Conservation (phyloP, 2,113 vertebrate species). For the Campylomormyrus numenius region DNA sequence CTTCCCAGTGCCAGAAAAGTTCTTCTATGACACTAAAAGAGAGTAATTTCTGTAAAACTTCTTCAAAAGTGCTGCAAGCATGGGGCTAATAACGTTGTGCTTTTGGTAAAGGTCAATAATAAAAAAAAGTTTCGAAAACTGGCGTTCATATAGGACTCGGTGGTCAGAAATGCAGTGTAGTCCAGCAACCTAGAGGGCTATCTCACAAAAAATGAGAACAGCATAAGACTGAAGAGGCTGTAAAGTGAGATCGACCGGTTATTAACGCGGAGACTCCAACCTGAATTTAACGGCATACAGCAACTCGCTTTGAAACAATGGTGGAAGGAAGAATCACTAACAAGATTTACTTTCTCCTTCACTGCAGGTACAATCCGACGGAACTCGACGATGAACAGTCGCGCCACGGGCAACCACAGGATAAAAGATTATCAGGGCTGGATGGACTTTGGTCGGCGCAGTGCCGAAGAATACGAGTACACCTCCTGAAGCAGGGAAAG, state of each 20-base stretch:
- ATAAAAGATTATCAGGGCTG: constrained; percentile 95
- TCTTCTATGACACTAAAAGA: background rate
- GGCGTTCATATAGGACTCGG: background rate
- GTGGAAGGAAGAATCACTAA: background rate
- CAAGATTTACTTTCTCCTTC: constrained; percentile 16
- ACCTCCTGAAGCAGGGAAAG: constrained; percentile 66
- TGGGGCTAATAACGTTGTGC: background rate
- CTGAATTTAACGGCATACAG: background rate
- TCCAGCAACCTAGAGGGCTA: background rate
- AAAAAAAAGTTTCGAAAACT: background rate
- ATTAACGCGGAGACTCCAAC: background rate
- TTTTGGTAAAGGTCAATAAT: background rate
- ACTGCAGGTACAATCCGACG: constrained; percentile 70
- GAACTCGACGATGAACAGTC: constrained; percentile 67
- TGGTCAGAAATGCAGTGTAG: background rate
- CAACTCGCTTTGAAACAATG: too few relatives aligned
- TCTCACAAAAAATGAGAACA: background rate
- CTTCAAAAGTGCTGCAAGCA: background rate
- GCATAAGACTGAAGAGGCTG: background rate
- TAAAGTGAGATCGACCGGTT: background rate
- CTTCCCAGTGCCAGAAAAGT: background rate
- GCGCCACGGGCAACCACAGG: constrained; percentile 70
- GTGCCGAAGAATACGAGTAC: constrained; percentile 87
- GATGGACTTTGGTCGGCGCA: constrained; percentile 98
- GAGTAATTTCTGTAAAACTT: background rate